Conservation (phyloP, 2,113 vertebrate species). For the Percopsis transmontana region DNA sequence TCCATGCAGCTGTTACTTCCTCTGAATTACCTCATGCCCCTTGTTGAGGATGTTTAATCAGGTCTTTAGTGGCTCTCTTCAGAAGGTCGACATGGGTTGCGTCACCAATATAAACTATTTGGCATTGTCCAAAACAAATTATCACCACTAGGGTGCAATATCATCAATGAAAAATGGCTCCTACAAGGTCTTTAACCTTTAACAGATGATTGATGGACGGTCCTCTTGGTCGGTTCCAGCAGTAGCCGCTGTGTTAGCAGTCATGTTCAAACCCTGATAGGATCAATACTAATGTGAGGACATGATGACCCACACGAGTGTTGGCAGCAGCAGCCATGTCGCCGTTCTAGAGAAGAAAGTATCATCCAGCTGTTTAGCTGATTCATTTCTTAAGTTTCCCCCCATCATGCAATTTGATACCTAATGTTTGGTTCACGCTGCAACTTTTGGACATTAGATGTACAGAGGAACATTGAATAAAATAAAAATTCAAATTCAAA, state of each 20-base stretch:
- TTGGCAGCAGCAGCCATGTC: constrained; percentile 12
- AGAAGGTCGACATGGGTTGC: too few species aligned
- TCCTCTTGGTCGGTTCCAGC: constrained; percentile 8
- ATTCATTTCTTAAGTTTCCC: not conserved
- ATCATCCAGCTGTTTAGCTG: not conserved
- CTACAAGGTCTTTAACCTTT: constrained; percentile 20
- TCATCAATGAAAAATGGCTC: too few species aligned
- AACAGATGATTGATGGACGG: constrained; percentile 20
- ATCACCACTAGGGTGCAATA: too few species aligned
- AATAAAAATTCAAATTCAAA: not conserved
- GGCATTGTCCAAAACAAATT: too few species aligned
- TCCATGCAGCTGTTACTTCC: not conserved
- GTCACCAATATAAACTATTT: too few species aligned
- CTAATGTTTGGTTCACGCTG: not conserved
- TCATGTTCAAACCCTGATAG: constrained; percentile 41
- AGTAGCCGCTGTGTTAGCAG: constrained; percentile 26
- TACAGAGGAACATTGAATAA: not conserved
- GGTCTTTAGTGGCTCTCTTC: too few species aligned
- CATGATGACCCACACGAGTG: constrained; percentile 37
- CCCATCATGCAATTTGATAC: not conserved
- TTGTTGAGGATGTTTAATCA: constrained; percentile 1
- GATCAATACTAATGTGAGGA: constrained; percentile 55
- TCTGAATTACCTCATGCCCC: constrained; percentile 2
- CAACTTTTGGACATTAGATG: not conserved
- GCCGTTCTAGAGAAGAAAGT: constrained; percentile 20